Base-by-base conservation (phyloP, 2,888 invertebrate species). In the Apamea epomidion region DNA sequence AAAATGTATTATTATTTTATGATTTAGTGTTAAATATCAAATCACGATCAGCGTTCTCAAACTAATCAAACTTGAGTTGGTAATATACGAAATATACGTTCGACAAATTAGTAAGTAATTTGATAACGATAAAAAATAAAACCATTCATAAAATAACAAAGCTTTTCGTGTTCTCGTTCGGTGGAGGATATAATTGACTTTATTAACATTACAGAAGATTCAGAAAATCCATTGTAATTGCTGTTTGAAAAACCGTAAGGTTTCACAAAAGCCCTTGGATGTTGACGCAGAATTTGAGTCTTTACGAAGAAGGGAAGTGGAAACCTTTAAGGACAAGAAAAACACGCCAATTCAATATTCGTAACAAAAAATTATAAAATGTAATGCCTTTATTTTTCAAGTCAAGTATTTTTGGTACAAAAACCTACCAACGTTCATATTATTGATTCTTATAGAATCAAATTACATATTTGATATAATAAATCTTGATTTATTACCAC, bases 151-250 rank as follows among this genome's bases (percentile, higher is more conserved):
- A 81, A 51, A 65, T 51, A 68, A 48, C 25, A 72, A 62, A 77
- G 45, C 18, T 32, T 78, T 86, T 68, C 12, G 16, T 68, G 25
- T 54, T 51, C 54, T 37, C 12, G 5, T 70, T 78, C 29, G 42
- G 37, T 65, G 12, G n/a, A 77, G 65, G 29, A 48, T 25, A 83
- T 67, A 83, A 80, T 89, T 87, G 84, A 78, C 74, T 74, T 83
- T 78, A 87, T 89, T 84, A 83, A 76, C 76, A 77, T 83, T 74
- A 77, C 76, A 87, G 88, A 89, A 81, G 87, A 74, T 80, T 82
- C 37, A 64, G n/a, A 81, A 81, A 69, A 72, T 76, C 10, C 65
- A 6, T 78, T 70, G 60, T 76, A 86, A 87, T 75, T 78, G 77
- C n/a, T 68, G 67, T 78, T 77, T 68, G 32, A 81, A 77, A 69